Percentiles rank a stretch among this genome's conserved stretches.
Evolutionary conservation across 2,888 invertebrate genomes (phyloP).

Genomic region (Choreutis nemorana): DNA sequence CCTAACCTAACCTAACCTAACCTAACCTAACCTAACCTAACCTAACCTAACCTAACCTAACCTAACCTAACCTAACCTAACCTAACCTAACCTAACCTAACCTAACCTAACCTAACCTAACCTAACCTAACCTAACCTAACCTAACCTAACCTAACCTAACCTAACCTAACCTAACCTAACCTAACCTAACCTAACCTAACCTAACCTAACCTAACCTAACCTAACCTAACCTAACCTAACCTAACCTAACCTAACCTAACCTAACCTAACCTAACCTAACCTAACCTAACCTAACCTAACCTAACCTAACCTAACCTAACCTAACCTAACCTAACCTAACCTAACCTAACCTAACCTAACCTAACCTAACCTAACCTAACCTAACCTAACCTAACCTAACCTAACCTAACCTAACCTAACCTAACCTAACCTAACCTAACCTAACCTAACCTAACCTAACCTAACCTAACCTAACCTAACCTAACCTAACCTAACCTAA

Average conservation of each 20-base stretch:
- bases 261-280: slow-evolving; percentile 4
- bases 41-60: too few species aligned
- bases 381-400: slow-evolving; percentile 8
- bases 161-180: slow-evolving; percentile 4
- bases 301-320: too few species aligned
- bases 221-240: slow-evolving; percentile 6
- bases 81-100: too few species aligned
- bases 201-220: slow-evolving; percentile 7
- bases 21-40: too few species aligned
- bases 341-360: slow-evolving; percentile 12
- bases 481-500: slow-evolving; percentile 9
- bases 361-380: slow-evolving; percentile 9
- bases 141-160: slow-evolving; percentile 6
- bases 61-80: too few species aligned
- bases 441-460: slow-evolving; percentile 13
- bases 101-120: too few species aligned
- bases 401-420: slow-evolving; percentile 8
- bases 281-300: slow-evolving; percentile 4
- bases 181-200: slow-evolving; percentile 5
- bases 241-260: slow-evolving; percentile 6
- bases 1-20: too few species aligned
- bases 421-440: slow-evolving; percentile 10
- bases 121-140: slow-evolving; percentile 6
- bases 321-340: slow-evolving; percentile 12
- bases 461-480: too few species aligned